Conservation (phyloP, 2,888 invertebrate species). For the Oasisia sp. region DNA sequence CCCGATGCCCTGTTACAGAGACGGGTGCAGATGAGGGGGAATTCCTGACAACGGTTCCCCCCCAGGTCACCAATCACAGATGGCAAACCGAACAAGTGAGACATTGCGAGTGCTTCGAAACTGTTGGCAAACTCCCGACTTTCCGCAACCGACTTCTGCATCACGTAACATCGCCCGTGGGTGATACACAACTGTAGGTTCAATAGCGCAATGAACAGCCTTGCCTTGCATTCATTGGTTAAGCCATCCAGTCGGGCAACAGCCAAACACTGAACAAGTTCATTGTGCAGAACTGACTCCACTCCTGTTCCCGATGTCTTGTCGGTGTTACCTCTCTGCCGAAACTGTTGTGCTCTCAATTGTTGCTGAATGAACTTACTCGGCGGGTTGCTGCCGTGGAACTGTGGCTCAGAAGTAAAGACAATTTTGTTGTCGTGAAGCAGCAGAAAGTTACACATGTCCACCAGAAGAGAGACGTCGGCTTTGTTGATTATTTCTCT, state of each 20-base stretch:
- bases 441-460: slow-evolving; percentile 2
- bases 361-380: background rate
- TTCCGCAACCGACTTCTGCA: background rate
- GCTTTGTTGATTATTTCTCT: background rate
- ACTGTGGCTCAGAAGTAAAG: background rate
- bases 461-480: background rate
- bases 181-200: background rate
- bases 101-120: background rate
- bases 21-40: background rate
- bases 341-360: background rate
- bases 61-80: background rate
- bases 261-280: background rate
- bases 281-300: background rate
- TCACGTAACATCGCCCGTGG: background rate
- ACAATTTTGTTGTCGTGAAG: background rate
- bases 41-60: background rate
- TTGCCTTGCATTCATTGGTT: background rate
- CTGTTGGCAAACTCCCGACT: background rate
- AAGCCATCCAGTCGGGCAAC: background rate
- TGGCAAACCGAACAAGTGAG: background rate
- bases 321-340: background rate
- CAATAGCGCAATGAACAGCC: background rate
- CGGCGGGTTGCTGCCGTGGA: background rate
- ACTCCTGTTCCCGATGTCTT: background rate
- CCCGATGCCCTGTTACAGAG: background rate